Conservation (phyloP, 1,140 invertebrate species). For the Spodoptera litura region DNA sequence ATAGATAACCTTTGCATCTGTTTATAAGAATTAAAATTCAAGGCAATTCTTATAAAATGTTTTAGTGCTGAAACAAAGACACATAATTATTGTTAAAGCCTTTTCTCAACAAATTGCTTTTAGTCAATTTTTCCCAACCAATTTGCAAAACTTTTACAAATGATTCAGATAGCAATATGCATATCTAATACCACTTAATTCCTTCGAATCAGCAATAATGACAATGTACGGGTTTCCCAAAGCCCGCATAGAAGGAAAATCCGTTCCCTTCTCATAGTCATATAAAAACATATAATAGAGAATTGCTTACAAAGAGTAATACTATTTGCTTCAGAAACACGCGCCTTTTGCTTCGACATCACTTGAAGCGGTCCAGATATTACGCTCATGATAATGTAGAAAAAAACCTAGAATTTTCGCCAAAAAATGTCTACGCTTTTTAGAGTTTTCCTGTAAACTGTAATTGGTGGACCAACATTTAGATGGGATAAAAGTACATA, state of each 20-base stretch:
- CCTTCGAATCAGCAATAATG: conserved; percentile 17
- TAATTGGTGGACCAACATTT: too few relatives aligned
- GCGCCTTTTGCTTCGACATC: background rate
- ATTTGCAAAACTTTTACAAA: background rate
- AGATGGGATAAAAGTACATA: too few relatives aligned
- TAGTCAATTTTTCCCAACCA: background rate
- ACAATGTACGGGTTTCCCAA: conserved; percentile 6
- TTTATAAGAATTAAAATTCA: too few relatives aligned
- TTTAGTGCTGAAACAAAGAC: too few relatives aligned
- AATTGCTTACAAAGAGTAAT: conserved; percentile 17
- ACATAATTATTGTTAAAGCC: too few relatives aligned
- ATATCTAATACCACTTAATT: conserved; percentile 13
- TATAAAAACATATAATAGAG: conserved; percentile 19
- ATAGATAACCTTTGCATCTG: too few relatives aligned
- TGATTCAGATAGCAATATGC: background rate
- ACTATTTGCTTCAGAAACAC: conserved; percentile 2
- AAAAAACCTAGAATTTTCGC: background rate
- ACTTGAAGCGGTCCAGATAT: background rate
- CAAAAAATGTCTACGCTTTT: too few relatives aligned
- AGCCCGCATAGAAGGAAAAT: conserved; percentile 19
- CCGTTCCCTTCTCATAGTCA: background rate
- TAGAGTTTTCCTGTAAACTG: too few relatives aligned
- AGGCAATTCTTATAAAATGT: too few relatives aligned
- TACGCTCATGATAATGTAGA: background rate
- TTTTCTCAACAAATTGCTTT: too few relatives aligned